Conservation (phyloP, 2,113 vertebrate genomes). For the Gymnobelideus leadbeateri region DNA sequence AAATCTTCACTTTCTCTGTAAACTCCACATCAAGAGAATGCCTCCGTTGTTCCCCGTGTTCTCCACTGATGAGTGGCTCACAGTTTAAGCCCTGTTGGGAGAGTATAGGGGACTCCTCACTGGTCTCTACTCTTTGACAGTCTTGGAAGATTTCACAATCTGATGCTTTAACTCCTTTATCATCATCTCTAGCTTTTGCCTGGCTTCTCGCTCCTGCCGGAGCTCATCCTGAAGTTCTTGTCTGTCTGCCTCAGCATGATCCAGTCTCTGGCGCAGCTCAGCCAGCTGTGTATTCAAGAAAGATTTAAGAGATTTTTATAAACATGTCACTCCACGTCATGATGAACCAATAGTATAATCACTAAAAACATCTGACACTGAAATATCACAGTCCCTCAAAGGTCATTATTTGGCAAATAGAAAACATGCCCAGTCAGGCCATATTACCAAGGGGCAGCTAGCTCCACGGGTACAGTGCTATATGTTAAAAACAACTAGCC, state of each 20-base stretch:
- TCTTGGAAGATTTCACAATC: conserved; percentile 89
- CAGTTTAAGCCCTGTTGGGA: conserved; percentile 76
- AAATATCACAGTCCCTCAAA: neutral
- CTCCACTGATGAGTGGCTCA: conserved; percentile 73
- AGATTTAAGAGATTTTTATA: conserved; percentile 21
- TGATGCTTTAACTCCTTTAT: conserved; percentile 95
- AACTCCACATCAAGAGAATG: conserved; percentile 78
- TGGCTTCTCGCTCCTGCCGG: conserved; percentile 93
- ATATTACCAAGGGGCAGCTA: neutral
- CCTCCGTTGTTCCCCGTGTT: conserved; percentile 34
- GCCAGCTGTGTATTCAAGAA: conserved; percentile 87
- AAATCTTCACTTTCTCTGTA: conserved; percentile 68
- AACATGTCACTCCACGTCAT: neutral
- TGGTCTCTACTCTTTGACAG: conserved; percentile 82
- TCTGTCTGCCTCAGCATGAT: conserved; percentile 94
- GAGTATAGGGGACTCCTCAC: conserved; percentile 44
- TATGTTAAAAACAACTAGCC: neutral
- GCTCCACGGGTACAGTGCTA: neutral
- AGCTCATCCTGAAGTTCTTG: conserved; percentile 96
- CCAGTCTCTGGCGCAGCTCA: conserved; percentile 92
- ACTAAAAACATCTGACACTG: neutral
- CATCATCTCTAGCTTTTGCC: conserved; percentile 94
- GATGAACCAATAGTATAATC: neutral
- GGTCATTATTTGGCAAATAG: neutral
- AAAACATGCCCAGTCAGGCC: neutral